Percentiles rank a stretch among this genome's conserved stretches.
These are phyloP conservation scores for Apis dorsata DNA, from an alignment of 1,140 invertebrate species.

Conservation along the genomic window DNA sequence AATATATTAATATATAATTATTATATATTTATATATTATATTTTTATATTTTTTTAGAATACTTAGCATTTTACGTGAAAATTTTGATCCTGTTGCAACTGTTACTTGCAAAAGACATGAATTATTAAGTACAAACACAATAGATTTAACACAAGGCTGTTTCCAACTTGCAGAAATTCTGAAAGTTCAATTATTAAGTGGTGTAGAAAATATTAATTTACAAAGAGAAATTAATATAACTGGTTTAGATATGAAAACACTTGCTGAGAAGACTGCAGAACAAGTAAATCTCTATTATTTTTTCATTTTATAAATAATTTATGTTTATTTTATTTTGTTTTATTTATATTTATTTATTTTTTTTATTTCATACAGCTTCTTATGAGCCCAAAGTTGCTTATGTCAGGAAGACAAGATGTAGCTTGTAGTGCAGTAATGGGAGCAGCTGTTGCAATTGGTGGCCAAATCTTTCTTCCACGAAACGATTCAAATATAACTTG, in stretches of 20 bases:
- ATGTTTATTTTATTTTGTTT: slow-evolving; percentile 12
- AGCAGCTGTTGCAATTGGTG: slow-evolving; percentile 77
- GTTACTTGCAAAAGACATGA: slow-evolving; percentile 66
- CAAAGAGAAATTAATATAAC: slow-evolving; percentile 71
- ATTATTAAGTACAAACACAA: slow-evolving; percentile 77
- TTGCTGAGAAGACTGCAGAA: slow-evolving; percentile 76
- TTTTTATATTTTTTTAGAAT: slow-evolving; percentile 62
- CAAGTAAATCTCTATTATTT: slow-evolving; percentile 63
- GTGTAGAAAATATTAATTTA: slow-evolving; percentile 70
- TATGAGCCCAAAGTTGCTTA: slow-evolving; percentile 76
- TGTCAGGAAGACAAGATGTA: slow-evolving; percentile 77
- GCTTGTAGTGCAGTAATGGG: slow-evolving; percentile 80
- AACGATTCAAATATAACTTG: slow-evolving; percentile 68
- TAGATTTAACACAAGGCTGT: slow-evolving; percentile 79
- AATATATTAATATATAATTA: not conserved
- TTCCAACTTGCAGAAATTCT: slow-evolving; percentile 79
- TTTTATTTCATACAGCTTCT: slow-evolving; percentile 63
- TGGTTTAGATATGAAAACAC: slow-evolving; percentile 77
- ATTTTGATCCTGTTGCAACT: slow-evolving; percentile 75
- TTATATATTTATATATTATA: not conserved
- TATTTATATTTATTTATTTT: not conserved
- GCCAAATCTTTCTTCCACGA: slow-evolving; percentile 75
- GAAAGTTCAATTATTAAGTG: slow-evolving; percentile 79
- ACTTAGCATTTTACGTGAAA: slow-evolving; percentile 76
- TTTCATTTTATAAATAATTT: slow-evolving; percentile 3